Conservation (phyloP, 30 jellyfish, hydroid and myxozoan species). For the Cassiopea xamachana region DNA sequence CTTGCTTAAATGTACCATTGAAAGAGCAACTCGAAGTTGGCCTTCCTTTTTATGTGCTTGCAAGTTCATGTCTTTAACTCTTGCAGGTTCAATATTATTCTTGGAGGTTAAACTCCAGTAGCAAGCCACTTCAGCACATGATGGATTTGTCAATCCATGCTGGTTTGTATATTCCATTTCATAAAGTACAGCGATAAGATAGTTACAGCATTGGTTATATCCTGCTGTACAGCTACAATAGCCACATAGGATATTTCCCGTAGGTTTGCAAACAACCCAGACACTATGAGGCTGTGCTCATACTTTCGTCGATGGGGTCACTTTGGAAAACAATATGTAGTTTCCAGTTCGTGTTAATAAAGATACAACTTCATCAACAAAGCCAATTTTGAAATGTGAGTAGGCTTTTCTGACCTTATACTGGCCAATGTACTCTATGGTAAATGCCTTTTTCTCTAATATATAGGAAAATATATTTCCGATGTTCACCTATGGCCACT, state of each 20-base stretch:
- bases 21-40: conserved; percentile 13
- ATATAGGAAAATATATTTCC: conserved; percentile 64
- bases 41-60: conserved; percentile 12
- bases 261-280: conserved; percentile 45
- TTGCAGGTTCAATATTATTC: conserved; percentile 15
- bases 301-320: conserved; percentile 35
- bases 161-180: conserved; percentile 12
- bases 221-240: neutral
- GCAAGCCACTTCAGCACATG: conserved; percentile 50
- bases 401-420: conserved; percentile 57
- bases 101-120: conserved; percentile 19
- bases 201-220: conserved; percentile 20
- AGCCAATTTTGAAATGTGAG: conserved; percentile 61
- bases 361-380: conserved; percentile 56
- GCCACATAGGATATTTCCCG: conserved; percentile 30
- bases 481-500: conserved; percentile 55
- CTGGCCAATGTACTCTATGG: conserved; percentile 49
- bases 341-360: conserved; percentile 28
- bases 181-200: conserved; percentile 10
- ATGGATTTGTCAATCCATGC: conserved; percentile 17
- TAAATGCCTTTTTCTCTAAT: conserved; percentile 39
- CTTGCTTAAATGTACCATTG: conserved; percentile 38
- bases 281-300: conserved; percentile 48
- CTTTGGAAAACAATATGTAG: conserved; percentile 32
- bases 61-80: conserved; percentile 32